Base-by-base conservation (phyloP, 1,140 invertebrate genomes). In the Heliconius nattereri region DNA sequence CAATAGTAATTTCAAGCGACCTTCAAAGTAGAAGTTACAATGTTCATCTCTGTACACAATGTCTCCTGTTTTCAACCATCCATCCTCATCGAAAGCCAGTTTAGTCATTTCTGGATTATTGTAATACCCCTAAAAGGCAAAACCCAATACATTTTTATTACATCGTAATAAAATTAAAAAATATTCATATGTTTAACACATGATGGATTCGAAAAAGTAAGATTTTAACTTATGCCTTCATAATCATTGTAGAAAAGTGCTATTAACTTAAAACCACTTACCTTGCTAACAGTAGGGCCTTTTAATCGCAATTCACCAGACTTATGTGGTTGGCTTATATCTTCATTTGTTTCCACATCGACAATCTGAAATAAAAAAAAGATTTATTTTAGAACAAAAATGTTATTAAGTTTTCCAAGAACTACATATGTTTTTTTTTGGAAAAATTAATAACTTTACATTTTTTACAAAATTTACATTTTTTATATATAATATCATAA, bases 41-140 rank as follows among this genome's bases (percentile, higher is more conserved):
- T 96, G 89, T 75, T 95, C 87, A 83, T 97, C 96, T 81, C 95
- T 95, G 85, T 96, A 96, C 5, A 95, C 95, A 20, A 82, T 96
- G 88, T 97, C 96, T 76, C 96, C 97, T 70, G 97, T 97, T 85
- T 96, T 95, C 3, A 97, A 89, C 96, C 96, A 97, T 1, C 96
- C 95, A 73, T 97, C 95, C 71, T 87, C 78, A 84, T 96, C 95
- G 35, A 97, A 95, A 40, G 74, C 75, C 2, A 32, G 19, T 8
- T 80, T 75, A 29, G 79, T 83, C 49, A 72, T 45, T 37, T 83
- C 75, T 9, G 75, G 75, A 35, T 97, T 91, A 52, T 93, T 92
- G 66, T 92, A 92, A 80, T 96, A 96, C 26, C 95, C 95, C 86
- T 95, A 71, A 75, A 85, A 78, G 11, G 20, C 37, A 75, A 26